These are phyloP conservation scores for Latrodectus elegans DNA, from an alignment of 2,888 invertebrate species.

Conservation along the genomic window DNA sequence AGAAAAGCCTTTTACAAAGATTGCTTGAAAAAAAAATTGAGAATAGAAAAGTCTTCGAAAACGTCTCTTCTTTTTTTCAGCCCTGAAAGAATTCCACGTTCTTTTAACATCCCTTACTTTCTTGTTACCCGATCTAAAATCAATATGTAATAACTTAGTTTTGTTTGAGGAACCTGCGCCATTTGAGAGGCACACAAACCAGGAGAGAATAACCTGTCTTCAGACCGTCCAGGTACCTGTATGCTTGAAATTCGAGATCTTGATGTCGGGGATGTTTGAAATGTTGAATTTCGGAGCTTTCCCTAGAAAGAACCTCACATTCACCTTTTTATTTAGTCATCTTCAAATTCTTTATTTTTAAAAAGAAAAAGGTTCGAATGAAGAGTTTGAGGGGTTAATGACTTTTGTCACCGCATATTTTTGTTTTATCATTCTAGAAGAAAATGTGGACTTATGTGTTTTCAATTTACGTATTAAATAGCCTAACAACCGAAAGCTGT, in stretches of 20 bases:
- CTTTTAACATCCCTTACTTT: neutral
- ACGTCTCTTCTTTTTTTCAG: constrained; percentile 1
- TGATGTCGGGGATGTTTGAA: neutral
- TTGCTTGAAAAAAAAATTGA: constrained; percentile 13
- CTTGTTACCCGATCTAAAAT: constrained; percentile 32
- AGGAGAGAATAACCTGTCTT: constrained; percentile 27
- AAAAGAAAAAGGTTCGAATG: constrained; percentile 9
- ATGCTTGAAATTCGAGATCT: constrained; percentile 18
- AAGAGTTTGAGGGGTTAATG: constrained; percentile 36
- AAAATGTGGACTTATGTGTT: no score
- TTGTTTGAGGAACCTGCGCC: constrained; percentile 46
- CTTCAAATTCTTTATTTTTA: neutral
- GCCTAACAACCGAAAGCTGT: no score
- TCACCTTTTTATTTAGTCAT: constrained; percentile 5
- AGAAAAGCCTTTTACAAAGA: neutral
- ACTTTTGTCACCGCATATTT: constrained; percentile 19
- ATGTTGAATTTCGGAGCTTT: neutral
- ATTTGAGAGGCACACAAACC: constrained; percentile 8
- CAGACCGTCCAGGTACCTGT: neutral
- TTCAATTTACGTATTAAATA: no score
- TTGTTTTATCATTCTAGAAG: neutral
- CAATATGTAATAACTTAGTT: constrained; percentile 30
- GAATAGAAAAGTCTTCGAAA: constrained; percentile 11
- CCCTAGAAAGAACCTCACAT: neutral
- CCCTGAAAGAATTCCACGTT: neutral